Evolutionary conservation across 2,113 vertebrate genomes (phyloP).

Genomic region (Microtus montanus): DNA sequence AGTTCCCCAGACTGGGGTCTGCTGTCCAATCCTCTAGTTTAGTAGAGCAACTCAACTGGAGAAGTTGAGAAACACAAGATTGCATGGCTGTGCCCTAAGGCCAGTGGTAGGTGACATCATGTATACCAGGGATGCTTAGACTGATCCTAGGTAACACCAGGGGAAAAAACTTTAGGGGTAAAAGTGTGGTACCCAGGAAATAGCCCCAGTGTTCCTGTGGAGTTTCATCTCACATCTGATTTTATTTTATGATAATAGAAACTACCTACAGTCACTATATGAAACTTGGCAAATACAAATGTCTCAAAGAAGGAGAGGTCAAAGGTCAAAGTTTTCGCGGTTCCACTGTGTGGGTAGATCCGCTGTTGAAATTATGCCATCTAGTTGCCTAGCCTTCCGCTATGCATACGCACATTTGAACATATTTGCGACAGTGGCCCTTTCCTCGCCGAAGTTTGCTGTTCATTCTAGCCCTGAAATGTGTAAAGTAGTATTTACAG

Average conservation of each 20-base stretch:
- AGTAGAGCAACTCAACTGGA: background rate
- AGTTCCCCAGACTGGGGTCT: background rate
- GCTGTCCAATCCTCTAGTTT: background rate
- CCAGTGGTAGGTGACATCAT: background rate
- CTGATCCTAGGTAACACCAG: background rate
- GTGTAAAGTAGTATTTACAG: background rate
- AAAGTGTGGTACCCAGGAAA: background rate
- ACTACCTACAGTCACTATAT: background rate
- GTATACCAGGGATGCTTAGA: background rate
- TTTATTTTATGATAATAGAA: conserved; percentile 42
- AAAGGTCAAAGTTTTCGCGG: background rate
- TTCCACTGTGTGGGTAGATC: background rate
- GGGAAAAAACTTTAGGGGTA: background rate
- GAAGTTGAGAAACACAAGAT: background rate
- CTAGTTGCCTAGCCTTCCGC: background rate
- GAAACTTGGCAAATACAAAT: background rate
- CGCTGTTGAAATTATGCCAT: background rate
- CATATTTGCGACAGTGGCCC: background rate
- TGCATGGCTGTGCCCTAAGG: background rate
- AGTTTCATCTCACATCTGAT: background rate
- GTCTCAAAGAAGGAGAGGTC: background rate
- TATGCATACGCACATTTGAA: background rate
- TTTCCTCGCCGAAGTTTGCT: background rate
- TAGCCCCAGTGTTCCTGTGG: background rate
- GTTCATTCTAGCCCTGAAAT: background rate